Evolutionary conservation across 2,797 vertebrate species (phyloP), one percentile per base, ranked within the genome.

Genomic region (Acanthornis magna): DNA sequence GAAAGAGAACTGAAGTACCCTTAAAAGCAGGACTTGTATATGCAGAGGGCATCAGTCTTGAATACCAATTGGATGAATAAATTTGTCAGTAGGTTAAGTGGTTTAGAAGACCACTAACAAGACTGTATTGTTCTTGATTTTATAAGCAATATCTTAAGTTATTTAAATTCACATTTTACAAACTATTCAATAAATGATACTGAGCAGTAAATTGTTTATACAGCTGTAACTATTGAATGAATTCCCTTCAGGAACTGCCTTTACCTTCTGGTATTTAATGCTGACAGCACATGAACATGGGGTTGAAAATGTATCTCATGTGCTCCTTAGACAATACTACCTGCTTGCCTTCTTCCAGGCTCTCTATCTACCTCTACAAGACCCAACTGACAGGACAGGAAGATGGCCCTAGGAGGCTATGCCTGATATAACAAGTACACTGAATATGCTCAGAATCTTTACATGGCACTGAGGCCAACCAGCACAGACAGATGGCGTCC

Each of bases 1-100:
- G 43, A 92, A 89, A 83, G 84, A 51, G 60, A 92, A 78, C 3
- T 94, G 79, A 91, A 96, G 87, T 45, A 81, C 70, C 40, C 93
- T 88, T 90, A 86, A 84, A 91, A 88, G 47, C 48, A 88, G 50
- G 82, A 62, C 62, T 68, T 80, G 16, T 21, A 58, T 12, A 26
- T 36, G 66, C 54, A 71, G 47, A 79, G 63, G 71, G 42, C 86
- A 93, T 75, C 38, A 65, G 67, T 63, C 45, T 61, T 57, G 51
- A 86, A 74, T 92, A 85, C 30, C 60, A 85, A 55, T 9, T 30
- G 38, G 45, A 70, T 78, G 32, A 81, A 92, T 43, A 72, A 40
- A 81, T 88, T 61, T 87, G 68, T 68, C 73, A 82, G 58, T n/a
- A 83, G 61, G n/a, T 92, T 83, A 93, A 94, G 72, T 36, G 81